These are phyloP conservation scores for Onychomys leucogaster DNA, from an alignment of 2,797 vertebrate genomes.

Conservation along the genomic window DNA sequence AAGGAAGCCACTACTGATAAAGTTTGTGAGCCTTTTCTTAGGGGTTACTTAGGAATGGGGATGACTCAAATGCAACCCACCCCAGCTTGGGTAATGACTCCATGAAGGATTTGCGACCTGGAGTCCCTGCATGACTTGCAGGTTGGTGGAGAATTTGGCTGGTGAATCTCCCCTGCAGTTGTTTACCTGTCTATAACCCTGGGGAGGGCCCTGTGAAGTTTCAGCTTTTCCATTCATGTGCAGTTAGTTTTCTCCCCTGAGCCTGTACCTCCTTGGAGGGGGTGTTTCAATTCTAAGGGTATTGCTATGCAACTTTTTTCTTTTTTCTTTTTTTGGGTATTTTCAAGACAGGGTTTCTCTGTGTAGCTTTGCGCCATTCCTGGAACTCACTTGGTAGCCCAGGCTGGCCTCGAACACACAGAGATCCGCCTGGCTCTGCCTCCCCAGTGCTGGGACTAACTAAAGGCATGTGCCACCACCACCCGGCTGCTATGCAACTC, in stretches of 20 bases:
- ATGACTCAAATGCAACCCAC: background rate
- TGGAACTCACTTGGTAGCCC: too few species aligned
- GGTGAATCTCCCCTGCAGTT: background rate
- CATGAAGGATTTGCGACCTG: background rate
- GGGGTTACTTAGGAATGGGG: background rate
- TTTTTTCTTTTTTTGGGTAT: too few species aligned
- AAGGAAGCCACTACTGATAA: background rate
- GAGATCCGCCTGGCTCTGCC: too few species aligned
- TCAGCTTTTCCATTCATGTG: background rate
- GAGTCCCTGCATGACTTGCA: background rate
- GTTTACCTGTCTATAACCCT: background rate
- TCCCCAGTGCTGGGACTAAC: too few species aligned
- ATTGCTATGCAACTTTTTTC: background rate
- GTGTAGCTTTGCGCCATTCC: too few species aligned
- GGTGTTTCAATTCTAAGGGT: background rate
- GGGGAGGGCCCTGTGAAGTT: background rate
- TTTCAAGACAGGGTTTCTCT: too few species aligned
- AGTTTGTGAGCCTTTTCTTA: background rate
- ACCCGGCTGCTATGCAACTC: too few species aligned
- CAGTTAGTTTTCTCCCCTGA: background rate
- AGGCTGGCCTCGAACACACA: too few species aligned
- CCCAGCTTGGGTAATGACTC: background rate
- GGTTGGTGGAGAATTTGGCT: too few species aligned
- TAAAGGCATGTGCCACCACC: too few species aligned
- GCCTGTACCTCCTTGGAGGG: background rate